phyloP scores from a whole-genome alignment of 2,888 invertebrate genomes.

The Eilema sororculum region DNA sequence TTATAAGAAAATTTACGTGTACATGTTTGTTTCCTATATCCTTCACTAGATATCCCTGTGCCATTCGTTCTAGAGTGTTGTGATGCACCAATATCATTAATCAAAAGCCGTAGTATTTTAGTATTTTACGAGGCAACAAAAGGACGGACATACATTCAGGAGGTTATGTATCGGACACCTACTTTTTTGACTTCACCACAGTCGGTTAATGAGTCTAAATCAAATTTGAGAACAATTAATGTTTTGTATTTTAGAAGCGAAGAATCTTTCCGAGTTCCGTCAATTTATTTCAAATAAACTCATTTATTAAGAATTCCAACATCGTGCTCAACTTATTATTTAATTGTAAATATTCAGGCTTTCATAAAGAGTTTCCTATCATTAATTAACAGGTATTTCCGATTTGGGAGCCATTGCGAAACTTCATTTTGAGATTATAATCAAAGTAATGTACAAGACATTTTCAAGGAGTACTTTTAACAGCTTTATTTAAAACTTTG shows the following conservation, averaged over 20 bases:
- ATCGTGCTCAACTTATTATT: slow-evolving; percentile 41
- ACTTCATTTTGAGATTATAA: slow-evolving; percentile 44
- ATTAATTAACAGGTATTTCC: slow-evolving; percentile 54
- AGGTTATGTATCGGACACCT: neutral
- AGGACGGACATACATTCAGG: no score
- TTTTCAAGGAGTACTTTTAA: slow-evolving; percentile 26
- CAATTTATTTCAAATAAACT: slow-evolving; percentile 42
- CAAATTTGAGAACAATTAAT: slow-evolving; percentile 11
- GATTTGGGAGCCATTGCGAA: slow-evolving; percentile 44
- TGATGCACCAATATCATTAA: no score
- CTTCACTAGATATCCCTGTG: no score
- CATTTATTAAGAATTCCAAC: slow-evolving; percentile 32
- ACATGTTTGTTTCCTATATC: no score
- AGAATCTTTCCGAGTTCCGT: slow-evolving; percentile 16
- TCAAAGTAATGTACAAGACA: slow-evolving; percentile 42
- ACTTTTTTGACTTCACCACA: neutral
- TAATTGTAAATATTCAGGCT: slow-evolving; percentile 41
- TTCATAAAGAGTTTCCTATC: slow-evolving; percentile 39
- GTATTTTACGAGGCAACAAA: no score
- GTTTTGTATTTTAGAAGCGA: neutral
- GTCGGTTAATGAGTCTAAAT: neutral
- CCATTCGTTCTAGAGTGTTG: no score
- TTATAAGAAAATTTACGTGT: no score
- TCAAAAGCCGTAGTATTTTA: no score
- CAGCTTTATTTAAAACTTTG: slow-evolving; percentile 29